These are phyloP conservation scores for Trialeurodes vaporariorum DNA, from an alignment of 1,140 invertebrate genomes.

Conservation along the genomic window DNA sequence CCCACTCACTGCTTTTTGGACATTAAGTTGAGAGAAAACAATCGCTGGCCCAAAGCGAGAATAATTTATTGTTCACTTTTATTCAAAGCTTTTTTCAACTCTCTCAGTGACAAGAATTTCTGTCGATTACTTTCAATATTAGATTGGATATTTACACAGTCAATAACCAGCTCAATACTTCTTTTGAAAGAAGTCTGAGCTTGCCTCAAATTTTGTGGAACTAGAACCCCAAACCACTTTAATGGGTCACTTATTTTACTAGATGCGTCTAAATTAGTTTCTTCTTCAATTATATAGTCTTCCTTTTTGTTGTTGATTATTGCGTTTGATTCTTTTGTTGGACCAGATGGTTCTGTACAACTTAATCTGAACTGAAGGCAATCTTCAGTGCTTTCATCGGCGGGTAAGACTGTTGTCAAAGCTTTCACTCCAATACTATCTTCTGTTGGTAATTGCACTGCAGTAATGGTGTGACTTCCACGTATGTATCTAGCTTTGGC, in stretches of 20 bases:
- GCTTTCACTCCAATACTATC: conserved; percentile 44
- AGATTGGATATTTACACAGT: conserved; percentile 49
- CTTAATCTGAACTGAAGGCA: conserved; percentile 27
- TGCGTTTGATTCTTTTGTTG: conserved; percentile 2
- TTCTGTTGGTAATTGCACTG: conserved; percentile 49
- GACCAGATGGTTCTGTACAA: background rate
- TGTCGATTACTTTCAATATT: conserved; percentile 32
- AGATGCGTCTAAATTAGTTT: conserved; percentile 21
- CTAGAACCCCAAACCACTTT: conserved; percentile 61
- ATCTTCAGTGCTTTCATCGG: conserved; percentile 32
- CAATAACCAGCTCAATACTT: conserved; percentile 44
- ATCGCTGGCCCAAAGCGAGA: too few relatives aligned
- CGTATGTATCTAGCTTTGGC: conserved; percentile 60
- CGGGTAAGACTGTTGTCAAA: conserved; percentile 32
- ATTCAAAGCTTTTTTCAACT: background rate
- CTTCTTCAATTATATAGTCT: background rate
- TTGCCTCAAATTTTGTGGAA: conserved; percentile 52
- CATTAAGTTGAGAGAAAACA: too few relatives aligned
- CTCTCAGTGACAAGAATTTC: background rate
- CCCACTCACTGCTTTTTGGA: too few relatives aligned
- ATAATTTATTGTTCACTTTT: too few relatives aligned
- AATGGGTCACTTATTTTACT: conserved; percentile 42
- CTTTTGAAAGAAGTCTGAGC: conserved; percentile 53
- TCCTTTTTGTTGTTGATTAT: conserved; percentile 6
- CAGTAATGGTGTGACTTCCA: conserved; percentile 51